Conservation (phyloP, 2,113 vertebrate genomes). For the Scomber scombrus region DNA sequence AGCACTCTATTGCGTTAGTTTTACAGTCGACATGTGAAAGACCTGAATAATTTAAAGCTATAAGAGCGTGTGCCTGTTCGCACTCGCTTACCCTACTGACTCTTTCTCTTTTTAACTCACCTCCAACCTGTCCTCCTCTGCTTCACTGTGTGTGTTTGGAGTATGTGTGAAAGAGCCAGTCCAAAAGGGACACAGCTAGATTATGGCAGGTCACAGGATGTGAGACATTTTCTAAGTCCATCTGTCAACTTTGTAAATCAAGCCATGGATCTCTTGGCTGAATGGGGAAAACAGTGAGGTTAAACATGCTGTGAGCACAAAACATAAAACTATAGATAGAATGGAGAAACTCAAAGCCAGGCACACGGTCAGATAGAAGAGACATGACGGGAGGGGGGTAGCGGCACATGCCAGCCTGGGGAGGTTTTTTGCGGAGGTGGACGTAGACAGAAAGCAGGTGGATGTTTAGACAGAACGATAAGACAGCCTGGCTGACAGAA, state of each 20-base stretch:
- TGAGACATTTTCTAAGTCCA: conserved; percentile 39
- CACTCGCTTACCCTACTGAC: conserved; percentile 64
- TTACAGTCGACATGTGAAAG: conserved; percentile 47
- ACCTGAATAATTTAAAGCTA: conserved; percentile 73
- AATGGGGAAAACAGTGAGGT: conserved; percentile 44
- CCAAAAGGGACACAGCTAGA: conserved; percentile 20
- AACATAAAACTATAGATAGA: conserved; percentile 19
- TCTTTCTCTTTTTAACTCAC: conserved; percentile 25
- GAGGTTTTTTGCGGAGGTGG: conserved; percentile 66
- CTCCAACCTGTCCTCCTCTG: neutral
- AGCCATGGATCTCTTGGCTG: neutral
- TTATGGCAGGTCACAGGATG: conserved; percentile 32
- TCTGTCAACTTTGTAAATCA: conserved; percentile 35
- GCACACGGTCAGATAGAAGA: conserved; percentile 23
- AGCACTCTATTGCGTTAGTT: conserved; percentile 8
- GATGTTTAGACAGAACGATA: conserved; percentile 75
- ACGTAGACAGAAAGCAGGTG: conserved; percentile 78
- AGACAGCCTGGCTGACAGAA: conserved; percentile 71
- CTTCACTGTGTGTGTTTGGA: conserved; percentile 24
- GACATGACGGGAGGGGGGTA: conserved; percentile 24
- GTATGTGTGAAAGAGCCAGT: conserved; percentile 41
- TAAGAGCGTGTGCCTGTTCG: conserved; percentile 52
- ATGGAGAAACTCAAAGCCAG: conserved; percentile 26
- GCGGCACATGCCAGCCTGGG: conserved; percentile 31
- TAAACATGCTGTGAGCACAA: conserved; percentile 24